These are phyloP conservation scores for Bombylius major DNA, from an alignment of 2,888 invertebrate species.

Conservation along the genomic window DNA sequence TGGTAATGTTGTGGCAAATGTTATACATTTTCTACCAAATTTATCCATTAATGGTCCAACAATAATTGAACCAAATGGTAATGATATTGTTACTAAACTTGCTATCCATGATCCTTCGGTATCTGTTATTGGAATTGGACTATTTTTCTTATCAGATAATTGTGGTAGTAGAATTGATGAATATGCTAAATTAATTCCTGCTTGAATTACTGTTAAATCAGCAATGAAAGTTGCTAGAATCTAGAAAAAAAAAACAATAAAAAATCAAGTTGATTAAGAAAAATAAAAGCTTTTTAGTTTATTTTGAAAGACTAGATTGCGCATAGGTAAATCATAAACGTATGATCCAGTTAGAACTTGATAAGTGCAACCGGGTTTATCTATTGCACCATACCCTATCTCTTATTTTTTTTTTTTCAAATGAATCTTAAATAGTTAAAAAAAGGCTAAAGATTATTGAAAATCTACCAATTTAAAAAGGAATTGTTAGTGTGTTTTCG, in stretches of 20 bases:
- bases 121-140: slow-evolving; percentile 33
- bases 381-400: no score
- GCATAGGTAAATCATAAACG: no score
- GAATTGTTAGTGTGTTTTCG: no score
- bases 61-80: slow-evolving; percentile 41
- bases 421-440: no score
- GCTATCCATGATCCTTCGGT: slow-evolving; percentile 45
- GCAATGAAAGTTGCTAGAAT: slow-evolving; percentile 37
- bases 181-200: slow-evolving; percentile 46
- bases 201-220: slow-evolving; percentile 41
- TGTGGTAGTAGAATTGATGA: slow-evolving; percentile 44
- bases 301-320: background rate
- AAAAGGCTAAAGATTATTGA: no score
- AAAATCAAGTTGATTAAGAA: no score
- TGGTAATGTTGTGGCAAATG: slow-evolving; percentile 35
- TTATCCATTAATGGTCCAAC: slow-evolving; percentile 45
- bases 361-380: no score
- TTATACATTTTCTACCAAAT: slow-evolving; percentile 40
- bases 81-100: slow-evolving; percentile 42
- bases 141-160: slow-evolving; percentile 28
- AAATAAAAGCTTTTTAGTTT: background rate
- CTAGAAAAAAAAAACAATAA: slow-evolving; percentile 20
- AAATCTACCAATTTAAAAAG: no score
- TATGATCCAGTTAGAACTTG: no score
- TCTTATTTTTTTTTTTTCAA: no score